Conservation (phyloP, 23 tunicate genomes). For the Ascidia mentula region DNA sequence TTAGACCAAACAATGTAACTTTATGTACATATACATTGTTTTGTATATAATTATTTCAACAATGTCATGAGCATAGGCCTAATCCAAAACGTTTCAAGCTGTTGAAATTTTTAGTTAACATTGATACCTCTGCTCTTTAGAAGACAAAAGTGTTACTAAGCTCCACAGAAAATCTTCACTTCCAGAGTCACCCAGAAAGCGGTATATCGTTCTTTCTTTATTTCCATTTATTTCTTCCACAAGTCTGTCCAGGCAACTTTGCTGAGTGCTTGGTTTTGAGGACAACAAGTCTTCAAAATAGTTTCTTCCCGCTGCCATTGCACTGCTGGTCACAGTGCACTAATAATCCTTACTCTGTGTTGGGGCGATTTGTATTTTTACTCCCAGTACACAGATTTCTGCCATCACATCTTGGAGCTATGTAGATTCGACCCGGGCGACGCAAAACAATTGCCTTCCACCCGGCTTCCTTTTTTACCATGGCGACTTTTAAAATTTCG, state of each 20-base stretch:
- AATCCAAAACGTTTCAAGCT: too few relatives aligned
- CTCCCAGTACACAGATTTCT: too few relatives aligned
- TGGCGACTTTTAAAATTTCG: neutral
- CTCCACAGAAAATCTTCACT: constrained; percentile 90
- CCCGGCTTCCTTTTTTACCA: neutral
- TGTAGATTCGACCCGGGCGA: too few relatives aligned
- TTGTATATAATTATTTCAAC: too few relatives aligned
- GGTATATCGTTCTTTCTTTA: constrained; percentile 70
- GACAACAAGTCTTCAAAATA: constrained; percentile 69
- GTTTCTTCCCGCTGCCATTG: constrained; percentile 16
- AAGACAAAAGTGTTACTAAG: constrained; percentile 55
- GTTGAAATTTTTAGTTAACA: too few relatives aligned
- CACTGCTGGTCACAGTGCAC: too few relatives aligned
- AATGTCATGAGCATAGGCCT: too few relatives aligned
- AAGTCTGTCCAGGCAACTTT: constrained; percentile 49
- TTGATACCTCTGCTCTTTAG: constrained; percentile 46
- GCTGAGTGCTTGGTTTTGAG: constrained; percentile 15
- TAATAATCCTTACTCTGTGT: too few relatives aligned
- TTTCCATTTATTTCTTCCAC: constrained; percentile 66
- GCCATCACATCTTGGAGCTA: too few relatives aligned
- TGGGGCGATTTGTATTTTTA: too few relatives aligned
- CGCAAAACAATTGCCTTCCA: neutral
- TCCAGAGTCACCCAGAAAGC: constrained; percentile 54
- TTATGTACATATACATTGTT: too few relatives aligned
- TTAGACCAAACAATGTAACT: too few relatives aligned